Conservation (phyloP, 2,113 vertebrate genomes). For the Spilogale gracilis region DNA sequence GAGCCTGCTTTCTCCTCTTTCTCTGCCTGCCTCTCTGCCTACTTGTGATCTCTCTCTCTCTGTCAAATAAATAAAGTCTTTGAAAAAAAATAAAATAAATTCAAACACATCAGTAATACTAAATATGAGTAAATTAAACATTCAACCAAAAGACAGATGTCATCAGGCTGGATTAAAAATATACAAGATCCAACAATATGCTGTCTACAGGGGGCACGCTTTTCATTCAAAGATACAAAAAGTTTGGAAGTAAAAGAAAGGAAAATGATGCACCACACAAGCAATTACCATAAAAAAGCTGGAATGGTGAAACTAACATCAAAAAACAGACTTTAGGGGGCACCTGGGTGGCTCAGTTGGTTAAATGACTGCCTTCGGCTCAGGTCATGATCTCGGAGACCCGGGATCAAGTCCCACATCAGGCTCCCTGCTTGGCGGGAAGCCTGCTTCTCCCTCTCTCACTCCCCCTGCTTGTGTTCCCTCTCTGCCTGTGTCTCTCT, state of each 20-base stretch:
- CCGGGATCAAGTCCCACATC: too few relatives aligned
- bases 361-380: too few relatives aligned
- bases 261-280: conserved; percentile 27
- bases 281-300: background rate
- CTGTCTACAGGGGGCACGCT: background rate
- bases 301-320: background rate
- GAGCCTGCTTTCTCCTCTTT: too few relatives aligned
- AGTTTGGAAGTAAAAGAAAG: background rate
- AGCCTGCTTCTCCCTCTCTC: too few relatives aligned
- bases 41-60: too few relatives aligned
- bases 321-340: conserved; percentile 29
- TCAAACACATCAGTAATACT: conserved; percentile 11
- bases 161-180: background rate
- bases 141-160: conserved; percentile 17
- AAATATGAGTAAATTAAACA: conserved; percentile 36
- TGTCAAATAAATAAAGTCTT: too few relatives aligned
- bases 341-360: too few relatives aligned
- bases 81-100: background rate
- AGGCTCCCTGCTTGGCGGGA: too few relatives aligned
- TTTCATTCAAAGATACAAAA: conserved; percentile 24
- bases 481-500: too few relatives aligned
- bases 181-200: background rate
- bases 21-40: too few relatives aligned
- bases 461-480: too few relatives aligned
- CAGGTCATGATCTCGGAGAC: too few relatives aligned